Base-by-base conservation (phyloP, 2,797 vertebrate genomes). In the Lateolabrax maculatus region DNA sequence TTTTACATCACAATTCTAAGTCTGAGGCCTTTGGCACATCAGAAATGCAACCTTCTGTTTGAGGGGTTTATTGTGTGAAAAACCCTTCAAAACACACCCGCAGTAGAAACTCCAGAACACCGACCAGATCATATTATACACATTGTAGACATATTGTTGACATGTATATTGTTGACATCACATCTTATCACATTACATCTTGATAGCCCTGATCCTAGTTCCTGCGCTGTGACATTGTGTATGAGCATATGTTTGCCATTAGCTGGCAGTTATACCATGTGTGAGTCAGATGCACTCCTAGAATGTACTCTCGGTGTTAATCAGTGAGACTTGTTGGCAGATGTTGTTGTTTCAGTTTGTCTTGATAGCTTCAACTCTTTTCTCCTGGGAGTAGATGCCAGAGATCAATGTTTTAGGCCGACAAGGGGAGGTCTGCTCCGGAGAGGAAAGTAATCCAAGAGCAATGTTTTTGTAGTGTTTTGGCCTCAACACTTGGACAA, bases 231-330 rank as follows among this genome's bases (percentile, higher is more conserved):
- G 15, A 25, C 62, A 52, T 52, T 31, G 68, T n/a, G 57, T 69
- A 39, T 55, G 46, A 77, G 68, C 91, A 91, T 62, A 60, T 92
- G 85, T 75, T 93, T 84, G 69, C 80, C 48, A 80, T 91, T 88
- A 83, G 41, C 71, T 77, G 62, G 77, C 69, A 60, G 60, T 76
- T 55, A 36, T 39, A 84, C 74, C 66, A 76, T 39, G 65, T 75
- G 76, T 75, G 74, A 87, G 77, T 85, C 75, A 85, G 77, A 84
- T 66, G 58, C 61, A 19, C 34, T 61, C 51, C 37, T 29, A 23
- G 63, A 70, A 73, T 36, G 46, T 79, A 83, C 79, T 84, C 61
- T 81, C 31, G 53, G 61, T n/a, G 57, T 61, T 86, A 80, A 86
- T 85, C 83, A 84, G 77, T 34, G 25, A 83, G 61, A 74, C 56